Conservation (phyloP, 1,140 invertebrate species). For the Cotesia vestalis region DNA sequence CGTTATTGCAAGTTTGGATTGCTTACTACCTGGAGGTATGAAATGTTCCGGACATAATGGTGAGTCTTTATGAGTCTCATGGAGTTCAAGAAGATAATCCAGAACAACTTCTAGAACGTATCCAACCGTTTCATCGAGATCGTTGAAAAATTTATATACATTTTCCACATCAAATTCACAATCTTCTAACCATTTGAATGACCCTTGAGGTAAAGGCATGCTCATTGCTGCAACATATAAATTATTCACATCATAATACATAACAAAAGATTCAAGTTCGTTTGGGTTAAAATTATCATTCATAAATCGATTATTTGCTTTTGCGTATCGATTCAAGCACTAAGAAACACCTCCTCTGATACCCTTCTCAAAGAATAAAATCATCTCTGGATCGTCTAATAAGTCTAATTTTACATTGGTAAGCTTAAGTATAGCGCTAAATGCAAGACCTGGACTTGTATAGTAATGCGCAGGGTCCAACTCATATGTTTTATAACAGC, state of each 20-base stretch:
- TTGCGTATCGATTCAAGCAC: too few relatives aligned
- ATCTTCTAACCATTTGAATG: background rate
- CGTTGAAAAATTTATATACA: background rate
- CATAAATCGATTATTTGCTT: too few relatives aligned
- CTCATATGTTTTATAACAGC: too few relatives aligned
- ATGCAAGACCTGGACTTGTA: too few relatives aligned
- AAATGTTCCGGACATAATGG: background rate
- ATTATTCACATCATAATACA: constrained; percentile 29
- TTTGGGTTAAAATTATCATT: background rate
- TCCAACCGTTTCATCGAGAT: background rate
- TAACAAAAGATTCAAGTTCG: background rate
- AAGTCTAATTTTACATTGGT: too few relatives aligned
- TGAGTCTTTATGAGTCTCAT: background rate
- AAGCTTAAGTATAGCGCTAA: too few relatives aligned
- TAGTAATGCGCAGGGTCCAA: too few relatives aligned
- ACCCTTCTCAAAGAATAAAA: too few relatives aligned
- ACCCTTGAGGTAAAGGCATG: background rate
- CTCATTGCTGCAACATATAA: constrained; percentile 14
- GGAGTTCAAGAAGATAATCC: background rate
- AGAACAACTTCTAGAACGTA: background rate
- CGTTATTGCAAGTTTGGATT: too few relatives aligned
- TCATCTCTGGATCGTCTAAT: too few relatives aligned
- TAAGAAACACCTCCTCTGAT: too few relatives aligned
- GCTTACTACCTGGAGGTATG: background rate
- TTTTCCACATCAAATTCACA: background rate